These are phyloP conservation scores for Ctenomys sociabilis DNA, from an alignment of 2,113 vertebrate species.

Conservation along the genomic window DNA sequence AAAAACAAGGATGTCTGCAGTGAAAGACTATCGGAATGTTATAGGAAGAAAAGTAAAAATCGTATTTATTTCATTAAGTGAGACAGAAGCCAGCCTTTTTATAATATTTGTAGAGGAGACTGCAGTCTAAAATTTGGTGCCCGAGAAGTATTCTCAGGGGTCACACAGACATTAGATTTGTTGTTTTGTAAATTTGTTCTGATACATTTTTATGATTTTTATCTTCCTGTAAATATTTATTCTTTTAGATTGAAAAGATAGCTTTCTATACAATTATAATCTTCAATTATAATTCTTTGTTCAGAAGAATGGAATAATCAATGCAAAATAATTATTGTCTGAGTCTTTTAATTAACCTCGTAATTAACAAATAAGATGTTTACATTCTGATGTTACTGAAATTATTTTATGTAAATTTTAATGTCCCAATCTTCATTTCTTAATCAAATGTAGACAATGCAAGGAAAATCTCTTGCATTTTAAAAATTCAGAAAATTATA, in stretches of 20 bases:
- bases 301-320: neutral
- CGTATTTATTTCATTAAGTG: neutral
- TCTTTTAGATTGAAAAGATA: neutral
- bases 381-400: neutral
- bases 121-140: neutral
- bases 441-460: neutral
- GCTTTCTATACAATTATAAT: neutral
- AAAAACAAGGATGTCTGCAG: neutral
- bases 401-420: neutral
- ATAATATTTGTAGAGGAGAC: neutral
- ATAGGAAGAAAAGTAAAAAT: neutral
- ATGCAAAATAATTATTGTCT: neutral
- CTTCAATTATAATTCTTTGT: neutral
- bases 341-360: neutral
- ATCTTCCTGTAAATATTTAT: neutral
- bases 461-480: fast-evolving
- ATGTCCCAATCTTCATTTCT: neutral
- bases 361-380: neutral
- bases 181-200: neutral
- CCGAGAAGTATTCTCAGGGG: neutral
- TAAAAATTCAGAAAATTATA: neutral
- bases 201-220: neutral
- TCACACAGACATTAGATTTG: neutral
- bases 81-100: neutral
- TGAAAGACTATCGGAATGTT: neutral